Percentiles rank a stretch among this genome's conserved stretches.
Evolutionary conservation across 2,888 invertebrate species (phyloP).

Genomic region (Calameuta idolon): DNA sequence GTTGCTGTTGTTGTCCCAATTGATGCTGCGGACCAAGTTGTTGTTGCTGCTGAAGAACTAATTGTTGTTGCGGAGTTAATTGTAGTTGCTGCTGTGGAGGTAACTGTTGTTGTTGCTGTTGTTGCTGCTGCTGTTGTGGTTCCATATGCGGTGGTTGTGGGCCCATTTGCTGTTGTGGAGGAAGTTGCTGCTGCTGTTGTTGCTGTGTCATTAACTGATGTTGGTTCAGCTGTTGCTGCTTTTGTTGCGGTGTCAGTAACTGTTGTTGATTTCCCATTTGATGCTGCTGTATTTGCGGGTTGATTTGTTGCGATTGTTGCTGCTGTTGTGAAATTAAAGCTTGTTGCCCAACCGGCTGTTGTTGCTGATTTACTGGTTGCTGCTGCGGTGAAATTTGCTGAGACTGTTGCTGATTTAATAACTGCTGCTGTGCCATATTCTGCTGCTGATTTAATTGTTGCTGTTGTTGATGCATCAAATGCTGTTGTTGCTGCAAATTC

Average conservation of each 20-base stretch:
- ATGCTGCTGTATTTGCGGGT: slow-evolving; percentile 37
- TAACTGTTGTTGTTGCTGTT: slow-evolving; percentile 44
- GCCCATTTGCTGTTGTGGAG: slow-evolving; percentile 31
- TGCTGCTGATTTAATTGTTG: slow-evolving; percentile 43
- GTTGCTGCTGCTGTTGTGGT: slow-evolving; percentile 35
- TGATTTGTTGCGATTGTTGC: slow-evolving; percentile 46
- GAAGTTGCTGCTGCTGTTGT: slow-evolving; percentile 30
- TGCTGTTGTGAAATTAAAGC: slow-evolving; percentile 28
- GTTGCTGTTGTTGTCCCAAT: slow-evolving; percentile 65
- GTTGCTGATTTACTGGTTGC: slow-evolving; percentile 33
- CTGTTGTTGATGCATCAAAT: slow-evolving; percentile 42
- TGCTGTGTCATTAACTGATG: slow-evolving; percentile 33
- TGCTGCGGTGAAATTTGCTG: slow-evolving; percentile 43
- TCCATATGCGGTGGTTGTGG: slow-evolving; percentile 34
- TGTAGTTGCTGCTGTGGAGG: slow-evolving; percentile 43
- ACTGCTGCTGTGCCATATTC: slow-evolving; percentile 36
- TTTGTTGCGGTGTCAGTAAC: slow-evolving; percentile 37
- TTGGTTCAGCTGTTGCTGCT: slow-evolving; percentile 60
- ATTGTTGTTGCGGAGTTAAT: slow-evolving; percentile 40
- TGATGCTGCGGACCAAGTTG: slow-evolving; percentile 43
- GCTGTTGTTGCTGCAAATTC: slow-evolving; percentile 63
- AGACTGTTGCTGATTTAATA: slow-evolving; percentile 29
- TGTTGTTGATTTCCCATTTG: slow-evolving; percentile 69
- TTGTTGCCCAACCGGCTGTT: slow-evolving; percentile 32
- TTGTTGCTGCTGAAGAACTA: slow-evolving; percentile 36